Evolutionary conservation across 2,888 invertebrate species (phyloP).

Genomic region (Pimpla rufipes): DNA sequence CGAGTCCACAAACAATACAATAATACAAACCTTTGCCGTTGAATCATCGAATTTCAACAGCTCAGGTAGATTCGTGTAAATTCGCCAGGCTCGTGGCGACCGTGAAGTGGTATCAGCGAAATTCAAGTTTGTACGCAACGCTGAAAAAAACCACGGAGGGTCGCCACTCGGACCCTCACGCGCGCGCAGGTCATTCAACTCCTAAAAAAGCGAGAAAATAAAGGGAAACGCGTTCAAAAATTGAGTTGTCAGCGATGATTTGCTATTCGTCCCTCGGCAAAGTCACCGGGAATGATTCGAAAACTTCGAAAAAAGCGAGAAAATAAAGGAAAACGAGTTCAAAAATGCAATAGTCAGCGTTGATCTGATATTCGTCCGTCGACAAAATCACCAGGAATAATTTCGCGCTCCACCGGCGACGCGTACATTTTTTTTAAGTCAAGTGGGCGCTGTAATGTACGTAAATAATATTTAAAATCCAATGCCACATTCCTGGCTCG

Average conservation of each 20-base stretch:
- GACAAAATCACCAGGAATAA: background rate
- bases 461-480: slow-evolving; percentile 32
- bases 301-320: no score
- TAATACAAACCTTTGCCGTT: background rate
- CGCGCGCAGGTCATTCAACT: slow-evolving; percentile 44
- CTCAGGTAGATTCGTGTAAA: background rate
- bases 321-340: slow-evolving; percentile 13
- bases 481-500: slow-evolving; percentile 33
- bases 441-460: slow-evolving; percentile 9
- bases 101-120: slow-evolving; percentile 6
- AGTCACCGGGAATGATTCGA: background rate
- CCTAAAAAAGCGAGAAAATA: no score
- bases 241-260: background rate
- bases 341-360: background rate
- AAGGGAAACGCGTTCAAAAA: slow-evolving; percentile 6
- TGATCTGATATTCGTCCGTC: background rate
- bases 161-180: background rate
- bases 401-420: no score
- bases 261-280: background rate
- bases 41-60: slow-evolving; percentile 21
- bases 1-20: no score
- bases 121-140: slow-evolving; percentile 10
- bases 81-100: background rate
- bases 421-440: background rate
- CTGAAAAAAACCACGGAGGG: background rate